Conservation (phyloP, 1,140 invertebrate genomes). For the Trichonephila inaurata region DNA sequence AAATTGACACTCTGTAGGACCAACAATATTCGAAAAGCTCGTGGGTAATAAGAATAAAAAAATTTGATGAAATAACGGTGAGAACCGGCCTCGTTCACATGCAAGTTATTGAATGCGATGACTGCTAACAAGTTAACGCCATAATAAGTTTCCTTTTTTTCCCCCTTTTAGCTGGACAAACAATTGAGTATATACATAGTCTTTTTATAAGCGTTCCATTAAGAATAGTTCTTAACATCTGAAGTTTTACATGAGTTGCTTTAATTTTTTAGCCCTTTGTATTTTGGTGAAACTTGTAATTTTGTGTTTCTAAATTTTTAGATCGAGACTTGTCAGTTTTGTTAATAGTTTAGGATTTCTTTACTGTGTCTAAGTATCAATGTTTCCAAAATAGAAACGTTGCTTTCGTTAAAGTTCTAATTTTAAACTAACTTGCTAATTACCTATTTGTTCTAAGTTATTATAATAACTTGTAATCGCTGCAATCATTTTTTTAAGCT, state of each 20-base stretch:
- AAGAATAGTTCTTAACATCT: too few relatives aligned
- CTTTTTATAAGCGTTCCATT: background rate
- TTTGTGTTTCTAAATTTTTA: too few relatives aligned
- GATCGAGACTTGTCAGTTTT: too few relatives aligned
- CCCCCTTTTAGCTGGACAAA: background rate
- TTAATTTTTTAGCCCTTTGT: background rate
- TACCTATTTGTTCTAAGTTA: too few relatives aligned
- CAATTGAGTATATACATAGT: background rate
- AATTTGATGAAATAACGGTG: background rate
- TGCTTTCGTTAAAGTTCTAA: too few relatives aligned
- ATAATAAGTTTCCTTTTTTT: conserved; percentile 3
- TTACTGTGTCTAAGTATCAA: too few relatives aligned
- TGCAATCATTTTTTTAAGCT: too few relatives aligned
- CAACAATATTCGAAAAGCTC: background rate
- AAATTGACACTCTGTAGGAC: background rate
- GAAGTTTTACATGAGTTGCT: too few relatives aligned
- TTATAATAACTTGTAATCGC: too few relatives aligned
- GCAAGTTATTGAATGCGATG: background rate
- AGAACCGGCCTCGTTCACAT: conserved; percentile 1
- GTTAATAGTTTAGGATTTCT: too few relatives aligned
- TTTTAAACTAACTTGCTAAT: too few relatives aligned
- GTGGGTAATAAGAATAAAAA: background rate
- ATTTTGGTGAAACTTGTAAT: background rate
- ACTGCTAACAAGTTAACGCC: background rate
- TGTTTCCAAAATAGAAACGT: too few relatives aligned